Base-by-base conservation (phyloP, 2,797 vertebrate species). In the Lerista edwardsae region DNA sequence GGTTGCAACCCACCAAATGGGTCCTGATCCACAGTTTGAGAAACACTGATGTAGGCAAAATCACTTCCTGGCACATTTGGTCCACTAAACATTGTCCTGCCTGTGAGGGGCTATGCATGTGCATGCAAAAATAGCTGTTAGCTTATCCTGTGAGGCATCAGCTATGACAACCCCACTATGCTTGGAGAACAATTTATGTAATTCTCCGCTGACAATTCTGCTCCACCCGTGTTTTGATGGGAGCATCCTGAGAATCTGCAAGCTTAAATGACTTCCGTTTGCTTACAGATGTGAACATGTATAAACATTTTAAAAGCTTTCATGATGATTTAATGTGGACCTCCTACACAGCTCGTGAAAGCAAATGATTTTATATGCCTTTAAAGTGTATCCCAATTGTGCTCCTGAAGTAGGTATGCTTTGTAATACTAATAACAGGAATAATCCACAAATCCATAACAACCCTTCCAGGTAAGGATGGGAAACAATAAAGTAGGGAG, bases 271-370 rank as follows among this genome's bases (percentile, higher is more conserved):
- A 19, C 84, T 87, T 89, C 82, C 68, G n/a, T 91, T 90, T 86
- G 17, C 83, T 83, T 85, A 23, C 55, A 86, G 72, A 79, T 55
- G 51, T 80, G 71, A 86, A 77, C n/a, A 73, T 0, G 0, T 79
- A 87, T 44, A 81, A 88, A 89, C 88, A 86, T 55, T 59, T 59
- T 86, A 84, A 19, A 79, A 1, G 2, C 84, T 82, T 79, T 73
- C 59, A n/a, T 15, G 27, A 31, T 83, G 80, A 86, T 65, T 83
- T 87, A 83, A 51, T 39, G 6, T 34, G 44, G 78, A 88, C 65
- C 79, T 89, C 84, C 89, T 88, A 87, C 74, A 61, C 2, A 79
- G 79, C 34, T 59, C 84, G n/a, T 31, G 79, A 91, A 86, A 75
- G 64, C n/a, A 57, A 57, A 73, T 69, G 41, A 1, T 31, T 65